A percentile compares a stretch with the other conserved stretches of the same genome.
Conservation (phyloP, 2,888 invertebrate species). For the Esperia sulphurella region DNA sequence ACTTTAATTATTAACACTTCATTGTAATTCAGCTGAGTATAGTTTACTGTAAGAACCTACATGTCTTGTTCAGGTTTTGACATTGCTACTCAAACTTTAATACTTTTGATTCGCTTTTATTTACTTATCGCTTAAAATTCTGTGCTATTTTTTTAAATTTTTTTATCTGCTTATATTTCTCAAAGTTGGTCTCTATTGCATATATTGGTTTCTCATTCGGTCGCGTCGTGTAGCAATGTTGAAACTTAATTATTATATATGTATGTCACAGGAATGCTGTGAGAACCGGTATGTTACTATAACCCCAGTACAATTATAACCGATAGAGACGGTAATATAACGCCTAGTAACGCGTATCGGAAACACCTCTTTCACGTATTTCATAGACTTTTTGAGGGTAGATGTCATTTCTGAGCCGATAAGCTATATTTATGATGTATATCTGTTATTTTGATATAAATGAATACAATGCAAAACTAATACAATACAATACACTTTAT, state of each 20-base stretch:
- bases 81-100: constrained; percentile 60
- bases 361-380: no score
- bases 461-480: no score
- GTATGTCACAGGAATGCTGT: no score
- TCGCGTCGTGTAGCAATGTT: constrained; percentile 66
- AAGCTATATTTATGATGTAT: no score
- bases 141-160: constrained; percentile 30
- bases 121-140: constrained; percentile 26
- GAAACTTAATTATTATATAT: constrained; percentile 39
- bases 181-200: constrained; percentile 60
- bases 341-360: no score
- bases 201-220: constrained; percentile 23
- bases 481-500: no score
- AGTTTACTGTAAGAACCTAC: constrained; percentile 41
- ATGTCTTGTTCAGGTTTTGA: constrained; percentile 57
- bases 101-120: constrained; percentile 21
- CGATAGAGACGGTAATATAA: no score
- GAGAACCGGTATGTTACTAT: no score
- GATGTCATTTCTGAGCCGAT: no score
- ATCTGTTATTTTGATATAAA: no score
- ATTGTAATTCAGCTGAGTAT: constrained; percentile 65
- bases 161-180: constrained; percentile 47
- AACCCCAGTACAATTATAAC: no score
- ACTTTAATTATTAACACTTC: constrained; percentile 54
- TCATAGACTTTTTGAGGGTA: no score